Evolutionary conservation across 1,140 invertebrate genomes (phyloP).

Genomic region (Periplaneta americana): DNA sequence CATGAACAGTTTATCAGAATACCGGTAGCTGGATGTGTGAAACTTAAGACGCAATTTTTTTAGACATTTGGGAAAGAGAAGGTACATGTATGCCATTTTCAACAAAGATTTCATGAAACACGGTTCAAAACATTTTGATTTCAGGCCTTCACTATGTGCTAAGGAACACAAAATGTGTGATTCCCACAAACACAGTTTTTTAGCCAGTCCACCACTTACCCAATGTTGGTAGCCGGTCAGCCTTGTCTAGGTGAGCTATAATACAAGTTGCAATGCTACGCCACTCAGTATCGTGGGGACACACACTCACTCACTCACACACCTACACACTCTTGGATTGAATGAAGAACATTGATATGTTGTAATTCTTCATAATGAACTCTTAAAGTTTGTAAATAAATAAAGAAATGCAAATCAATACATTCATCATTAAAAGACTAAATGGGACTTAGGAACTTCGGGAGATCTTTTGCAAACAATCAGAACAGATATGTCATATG

Average conservation of each 20-base stretch:
- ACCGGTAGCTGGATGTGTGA: too few relatives aligned
- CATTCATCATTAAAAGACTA: too few relatives aligned
- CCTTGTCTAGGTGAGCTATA: not conserved
- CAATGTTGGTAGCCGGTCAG: not conserved
- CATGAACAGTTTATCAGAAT: too few relatives aligned
- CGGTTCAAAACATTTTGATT: not conserved
- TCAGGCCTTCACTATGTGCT: not conserved
- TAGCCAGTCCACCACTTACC: not conserved
- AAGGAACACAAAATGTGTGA: not conserved
- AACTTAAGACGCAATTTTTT: too few relatives aligned
- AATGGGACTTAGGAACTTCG: too few relatives aligned
- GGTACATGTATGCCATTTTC: too few relatives aligned
- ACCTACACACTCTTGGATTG: not conserved
- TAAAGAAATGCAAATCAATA: too few relatives aligned
- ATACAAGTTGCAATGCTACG: not conserved
- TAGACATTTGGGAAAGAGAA: too few relatives aligned
- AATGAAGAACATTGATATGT: constrained; percentile 1
- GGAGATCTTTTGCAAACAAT: too few relatives aligned
- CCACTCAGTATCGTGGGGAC: not conserved
- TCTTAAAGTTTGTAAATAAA: too few relatives aligned
- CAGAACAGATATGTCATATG: too few relatives aligned
- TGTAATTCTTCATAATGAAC: not conserved
- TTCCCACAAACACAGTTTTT: not conserved
- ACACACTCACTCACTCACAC: not conserved
- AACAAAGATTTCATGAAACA: not conserved